Percentiles rank a stretch among this genome's conserved stretches.
Conservation (phyloP, 2,888 invertebrate species). For the Sialis fuliginosa region DNA sequence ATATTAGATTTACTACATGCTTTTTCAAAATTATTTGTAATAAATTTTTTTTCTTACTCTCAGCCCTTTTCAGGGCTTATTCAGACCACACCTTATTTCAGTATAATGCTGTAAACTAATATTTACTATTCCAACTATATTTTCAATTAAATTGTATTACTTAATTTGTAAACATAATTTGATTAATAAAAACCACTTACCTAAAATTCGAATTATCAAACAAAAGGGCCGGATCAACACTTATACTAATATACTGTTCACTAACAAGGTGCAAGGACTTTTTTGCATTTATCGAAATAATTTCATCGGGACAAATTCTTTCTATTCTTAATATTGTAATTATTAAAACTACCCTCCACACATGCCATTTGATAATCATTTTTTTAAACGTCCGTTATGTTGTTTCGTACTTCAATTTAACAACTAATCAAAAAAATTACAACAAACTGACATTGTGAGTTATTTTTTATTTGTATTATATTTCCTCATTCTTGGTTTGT, state of each 20-base stretch:
- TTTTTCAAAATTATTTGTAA: too few species aligned
- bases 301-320: constrained; percentile 22
- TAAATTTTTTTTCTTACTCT: too few species aligned
- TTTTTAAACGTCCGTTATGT: neutral
- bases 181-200: constrained; percentile 22
- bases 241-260: constrained; percentile 54
- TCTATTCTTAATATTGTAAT: neutral
- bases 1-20: too few species aligned
- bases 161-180: too few species aligned
- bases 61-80: too few species aligned
- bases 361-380: neutral
- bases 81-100: neutral
- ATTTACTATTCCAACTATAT: too few species aligned
- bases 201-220: constrained; percentile 27
- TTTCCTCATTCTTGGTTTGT: too few species aligned
- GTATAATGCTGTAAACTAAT: neutral
- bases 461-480: too few species aligned
- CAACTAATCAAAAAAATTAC: too few species aligned
- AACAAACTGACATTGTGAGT: too few species aligned
- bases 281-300: constrained; percentile 39
- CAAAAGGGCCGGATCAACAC: constrained; percentile 48
- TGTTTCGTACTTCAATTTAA: too few species aligned
- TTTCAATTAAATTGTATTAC: too few species aligned
- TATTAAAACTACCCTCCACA: neutral
- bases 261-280: constrained; percentile 44